Conservation (phyloP, 2,888 invertebrate species). For the Malthinus flaveolus region DNA sequence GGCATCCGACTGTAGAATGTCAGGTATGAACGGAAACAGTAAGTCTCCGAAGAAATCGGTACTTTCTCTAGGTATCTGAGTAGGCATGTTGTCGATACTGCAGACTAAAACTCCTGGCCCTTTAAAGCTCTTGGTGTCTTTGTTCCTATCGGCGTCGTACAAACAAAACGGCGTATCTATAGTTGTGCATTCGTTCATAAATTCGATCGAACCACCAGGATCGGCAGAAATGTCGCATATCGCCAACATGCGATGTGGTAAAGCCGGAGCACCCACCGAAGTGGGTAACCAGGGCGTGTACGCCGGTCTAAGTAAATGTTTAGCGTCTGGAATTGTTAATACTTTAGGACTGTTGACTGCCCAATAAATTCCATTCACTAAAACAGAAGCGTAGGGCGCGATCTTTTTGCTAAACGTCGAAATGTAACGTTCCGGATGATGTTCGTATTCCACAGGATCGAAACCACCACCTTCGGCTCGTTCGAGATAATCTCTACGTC, state of each 20-base stretch:
- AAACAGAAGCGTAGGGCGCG: conserved; percentile 95
- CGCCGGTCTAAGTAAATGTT: conserved; percentile 84
- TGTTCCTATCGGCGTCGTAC: conserved; percentile 98
- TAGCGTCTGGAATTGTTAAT: conserved; percentile 97
- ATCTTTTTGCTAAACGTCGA: conserved; percentile 96
- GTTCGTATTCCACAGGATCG: conserved; percentile 84
- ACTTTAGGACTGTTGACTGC: conserved; percentile 95
- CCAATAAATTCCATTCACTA: conserved; percentile 99
- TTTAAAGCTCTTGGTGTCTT: conserved; percentile 93
- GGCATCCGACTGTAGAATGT: conserved; percentile 87
- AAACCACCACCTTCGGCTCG: conserved; percentile 92
- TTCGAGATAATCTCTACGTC: conserved; percentile 90
- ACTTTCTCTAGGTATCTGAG: conserved; percentile 94
- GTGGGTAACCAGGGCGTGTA: conserved; percentile 93
- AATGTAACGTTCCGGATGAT: conserved; percentile 90
- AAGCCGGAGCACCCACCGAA: conserved; percentile 82
- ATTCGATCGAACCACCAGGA: conserved; percentile 87
- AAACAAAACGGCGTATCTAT: conserved; percentile 99
- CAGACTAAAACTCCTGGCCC: conserved; percentile 98
- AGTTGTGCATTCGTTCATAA: conserved; percentile 99
- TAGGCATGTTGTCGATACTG: conserved; percentile 99
- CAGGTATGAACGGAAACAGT: conserved; percentile 83
- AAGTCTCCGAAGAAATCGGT: conserved; percentile 98
- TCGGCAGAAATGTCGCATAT: conserved; percentile 99
- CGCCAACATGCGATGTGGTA: conserved; percentile 89